Evolutionary conservation across 1,140 invertebrate species (phyloP), one percentile per base, ranked within the genome.

Genomic region (Adoxophyes honmai): DNA sequence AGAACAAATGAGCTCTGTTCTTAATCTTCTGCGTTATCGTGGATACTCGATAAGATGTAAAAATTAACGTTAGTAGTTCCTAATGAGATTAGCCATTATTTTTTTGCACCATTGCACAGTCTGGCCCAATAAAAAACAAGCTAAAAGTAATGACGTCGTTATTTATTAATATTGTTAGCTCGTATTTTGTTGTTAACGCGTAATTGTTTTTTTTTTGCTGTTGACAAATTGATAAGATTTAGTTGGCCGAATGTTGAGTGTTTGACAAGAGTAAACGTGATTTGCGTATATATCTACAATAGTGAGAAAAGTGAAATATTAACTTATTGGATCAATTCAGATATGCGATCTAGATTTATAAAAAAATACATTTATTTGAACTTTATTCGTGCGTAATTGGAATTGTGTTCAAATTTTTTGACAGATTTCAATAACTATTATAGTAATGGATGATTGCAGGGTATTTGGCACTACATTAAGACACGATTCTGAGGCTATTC

Each of bases 391-490:
- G 10, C 10, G 10, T 28, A 3, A 28, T 28, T 28, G 21, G 21
- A 28, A 28, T 28, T 28, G 21, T 28, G 21, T 28, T 3, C 10
- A 11, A 38, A 38, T 9, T n/a, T n/a, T n/a, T n/a, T n/a, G n/a
- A n/a, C n/a, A n/a, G n/a, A n/a, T n/a, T n/a, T n/a, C n/a, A n/a
- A n/a, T n/a, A n/a, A n/a, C n/a, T n/a, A n/a, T n/a, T n/a, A n/a
- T 3, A 38, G 4, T 14, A 38, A 28, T 28, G 21, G 21, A 28
- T 28, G 6, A 3, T 28, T 28, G 21, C 21, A 28, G 21, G 6
- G 21, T 28, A 28, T 69, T 82, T 82, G 77, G 79, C 79, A 80
- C 79, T 78, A 82, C 68, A 6, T 28, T 78, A 80, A 82, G 77
- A 82, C 79, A 82, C 78, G 68, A 78, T 74, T 75, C 68, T 62